These are phyloP conservation scores for Jordanella pulchra DNA, from an alignment of 2,797 vertebrate genomes.

Conservation along the genomic window DNA sequence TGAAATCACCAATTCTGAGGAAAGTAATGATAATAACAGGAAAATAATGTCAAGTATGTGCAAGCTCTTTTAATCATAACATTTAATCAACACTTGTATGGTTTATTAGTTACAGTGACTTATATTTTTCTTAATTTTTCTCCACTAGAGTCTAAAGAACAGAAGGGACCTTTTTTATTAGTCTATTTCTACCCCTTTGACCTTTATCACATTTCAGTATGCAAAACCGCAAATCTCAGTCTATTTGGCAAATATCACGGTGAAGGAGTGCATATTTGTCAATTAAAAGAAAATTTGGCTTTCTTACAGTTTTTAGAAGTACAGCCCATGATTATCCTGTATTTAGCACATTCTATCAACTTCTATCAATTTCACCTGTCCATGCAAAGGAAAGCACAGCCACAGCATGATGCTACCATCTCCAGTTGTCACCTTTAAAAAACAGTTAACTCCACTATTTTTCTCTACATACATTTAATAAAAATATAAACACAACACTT, in stretches of 20 bases:
- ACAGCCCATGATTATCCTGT: neutral
- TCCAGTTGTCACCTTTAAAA: neutral
- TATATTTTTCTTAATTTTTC: neutral
- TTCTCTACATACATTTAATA: neutral
- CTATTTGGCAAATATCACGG: neutral
- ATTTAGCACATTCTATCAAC: neutral
- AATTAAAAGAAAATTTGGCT: neutral
- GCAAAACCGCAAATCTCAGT: neutral
- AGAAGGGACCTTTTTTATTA: neutral
- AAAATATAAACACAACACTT: too few relatives aligned
- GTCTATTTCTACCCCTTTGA: neutral
- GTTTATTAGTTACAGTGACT: constrained; percentile 3
- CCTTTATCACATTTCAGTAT: neutral
- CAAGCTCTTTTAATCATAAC: constrained; percentile 48
- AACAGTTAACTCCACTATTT: neutral
- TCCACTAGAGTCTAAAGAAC: neutral
- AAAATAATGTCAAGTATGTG: constrained; percentile 56
- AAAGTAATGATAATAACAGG: constrained; percentile 22
- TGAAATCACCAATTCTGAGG: constrained; percentile 57
- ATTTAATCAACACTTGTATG: constrained; percentile 34
- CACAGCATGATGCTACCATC: neutral
- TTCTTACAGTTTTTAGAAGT: neutral
- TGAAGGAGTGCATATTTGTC: neutral
- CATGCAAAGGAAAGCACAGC: neutral
- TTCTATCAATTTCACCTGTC: neutral